Evolutionary conservation across 2,888 invertebrate species (phyloP).

Genomic region (Ormyrus nitidulus): DNA sequence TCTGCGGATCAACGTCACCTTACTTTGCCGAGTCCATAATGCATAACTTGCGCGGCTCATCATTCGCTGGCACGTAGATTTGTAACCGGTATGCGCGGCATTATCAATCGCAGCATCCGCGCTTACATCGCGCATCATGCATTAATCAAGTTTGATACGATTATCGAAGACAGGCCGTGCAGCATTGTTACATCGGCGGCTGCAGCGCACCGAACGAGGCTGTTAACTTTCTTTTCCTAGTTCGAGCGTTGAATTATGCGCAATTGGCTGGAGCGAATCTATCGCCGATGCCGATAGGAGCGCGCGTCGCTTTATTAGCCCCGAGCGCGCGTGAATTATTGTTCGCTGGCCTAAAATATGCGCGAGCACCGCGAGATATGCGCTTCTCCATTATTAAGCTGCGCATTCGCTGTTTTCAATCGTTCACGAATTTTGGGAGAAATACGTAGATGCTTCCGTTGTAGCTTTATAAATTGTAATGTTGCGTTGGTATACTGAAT

Average conservation of each 20-base stretch:
- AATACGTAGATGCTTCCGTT: too few species aligned
- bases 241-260: background rate
- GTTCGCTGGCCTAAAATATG: background rate
- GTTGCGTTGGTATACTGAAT: too few species aligned
- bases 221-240: constrained; percentile 24
- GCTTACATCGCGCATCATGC: constrained; percentile 38
- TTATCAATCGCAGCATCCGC: constrained; percentile 23
- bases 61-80: constrained; percentile 5
- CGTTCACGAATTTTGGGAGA: too few species aligned
- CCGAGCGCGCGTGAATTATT: constrained; percentile 9
- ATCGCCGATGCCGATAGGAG: background rate
- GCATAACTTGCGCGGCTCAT: background rate
- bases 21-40: background rate
- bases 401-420: too few species aligned
- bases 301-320: background rate
- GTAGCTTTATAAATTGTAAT: too few species aligned
- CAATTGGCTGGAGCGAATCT: too few species aligned
- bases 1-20: constrained; percentile 29
- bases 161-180: constrained; percentile 15
- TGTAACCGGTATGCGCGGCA: background rate
- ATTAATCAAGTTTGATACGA: constrained; percentile 54
- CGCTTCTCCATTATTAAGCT: too few species aligned
- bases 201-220: constrained; percentile 3
- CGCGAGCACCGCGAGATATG: background rate
- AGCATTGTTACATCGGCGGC: background rate